These are phyloP conservation scores for Irena cyanogastra DNA, from an alignment of 2,113 vertebrate genomes.

Conservation along the genomic window DNA sequence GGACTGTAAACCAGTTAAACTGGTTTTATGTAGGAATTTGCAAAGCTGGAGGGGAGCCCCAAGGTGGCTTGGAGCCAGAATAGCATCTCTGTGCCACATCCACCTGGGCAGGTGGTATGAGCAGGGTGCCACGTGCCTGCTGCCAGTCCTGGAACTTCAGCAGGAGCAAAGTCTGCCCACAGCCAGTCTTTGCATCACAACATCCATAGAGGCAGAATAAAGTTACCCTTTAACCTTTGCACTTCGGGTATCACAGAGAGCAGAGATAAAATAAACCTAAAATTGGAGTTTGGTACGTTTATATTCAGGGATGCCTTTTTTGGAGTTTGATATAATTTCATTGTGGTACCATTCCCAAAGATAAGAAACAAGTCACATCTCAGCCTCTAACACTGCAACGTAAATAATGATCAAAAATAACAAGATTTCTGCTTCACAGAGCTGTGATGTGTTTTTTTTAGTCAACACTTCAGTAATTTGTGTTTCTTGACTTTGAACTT, in stretches of 20 bases:
- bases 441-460: background rate
- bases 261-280: background rate
- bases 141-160: background rate
- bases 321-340: background rate
- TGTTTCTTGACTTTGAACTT: background rate
- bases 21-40: constrained; percentile 22
- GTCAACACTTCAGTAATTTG: background rate
- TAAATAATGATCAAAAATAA: background rate
- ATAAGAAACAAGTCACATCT: background rate
- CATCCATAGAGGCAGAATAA: background rate
- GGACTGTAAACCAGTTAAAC: constrained; percentile 17
- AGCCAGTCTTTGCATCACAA: background rate
- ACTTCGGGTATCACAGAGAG: background rate
- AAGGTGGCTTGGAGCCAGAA: background rate
- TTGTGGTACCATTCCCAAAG: background rate
- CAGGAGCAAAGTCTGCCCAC: background rate
- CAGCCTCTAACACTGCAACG: background rate
- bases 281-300: background rate
- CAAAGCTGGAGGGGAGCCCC: background rate
- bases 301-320: background rate
- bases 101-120: background rate
- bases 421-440: background rate
- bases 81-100: background rate
- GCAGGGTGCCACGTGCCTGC: background rate
- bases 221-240: background rate